Evolutionary conservation across 2,888 invertebrate genomes (phyloP).

Genomic region (Heliconius hortense): DNA sequence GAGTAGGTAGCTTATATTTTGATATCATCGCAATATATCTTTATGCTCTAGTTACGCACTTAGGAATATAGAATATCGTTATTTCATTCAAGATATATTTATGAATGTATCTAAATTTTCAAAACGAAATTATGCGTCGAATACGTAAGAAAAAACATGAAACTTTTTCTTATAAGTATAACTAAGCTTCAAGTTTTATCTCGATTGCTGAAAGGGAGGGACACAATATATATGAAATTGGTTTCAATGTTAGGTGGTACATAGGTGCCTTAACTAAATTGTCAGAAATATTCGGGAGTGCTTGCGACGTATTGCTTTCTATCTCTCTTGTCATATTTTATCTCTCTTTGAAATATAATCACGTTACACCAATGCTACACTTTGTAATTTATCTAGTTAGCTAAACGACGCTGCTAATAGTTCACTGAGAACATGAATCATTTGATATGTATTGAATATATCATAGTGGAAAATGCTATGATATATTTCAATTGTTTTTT

Average conservation of each 20-base stretch:
- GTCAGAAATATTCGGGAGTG: background rate
- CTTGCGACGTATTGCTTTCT: slow-evolving; percentile 22
- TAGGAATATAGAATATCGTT: background rate
- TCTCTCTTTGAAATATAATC: slow-evolving; percentile 32
- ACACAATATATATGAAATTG: background rate
- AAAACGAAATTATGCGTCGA: background rate
- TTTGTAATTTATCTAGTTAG: slow-evolving; percentile 63
- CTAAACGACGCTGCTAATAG: slow-evolving; percentile 53
- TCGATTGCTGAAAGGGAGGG: background rate
- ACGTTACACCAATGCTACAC: slow-evolving; percentile 49
- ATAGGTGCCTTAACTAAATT: background rate
- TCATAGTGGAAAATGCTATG: slow-evolving; percentile 14
- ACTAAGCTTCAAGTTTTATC: background rate
- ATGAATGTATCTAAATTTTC: background rate
- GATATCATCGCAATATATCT: background rate
- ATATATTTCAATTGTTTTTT: background rate
- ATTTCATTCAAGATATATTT: background rate
- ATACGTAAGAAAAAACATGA: background rate
- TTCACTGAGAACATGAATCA: slow-evolving; percentile 65
- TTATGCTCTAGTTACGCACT: background rate
- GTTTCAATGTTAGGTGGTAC: background rate
- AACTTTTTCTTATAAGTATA: background rate
- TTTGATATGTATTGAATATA: slow-evolving; percentile 66
- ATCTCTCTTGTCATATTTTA: too few relatives aligned
- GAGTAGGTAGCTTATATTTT: too few relatives aligned